Percentiles rank a stretch among this genome's conserved stretches.
phyloP scores from a whole-genome alignment of 2,113 vertebrate species.

The Laticauda colubrina region DNA sequence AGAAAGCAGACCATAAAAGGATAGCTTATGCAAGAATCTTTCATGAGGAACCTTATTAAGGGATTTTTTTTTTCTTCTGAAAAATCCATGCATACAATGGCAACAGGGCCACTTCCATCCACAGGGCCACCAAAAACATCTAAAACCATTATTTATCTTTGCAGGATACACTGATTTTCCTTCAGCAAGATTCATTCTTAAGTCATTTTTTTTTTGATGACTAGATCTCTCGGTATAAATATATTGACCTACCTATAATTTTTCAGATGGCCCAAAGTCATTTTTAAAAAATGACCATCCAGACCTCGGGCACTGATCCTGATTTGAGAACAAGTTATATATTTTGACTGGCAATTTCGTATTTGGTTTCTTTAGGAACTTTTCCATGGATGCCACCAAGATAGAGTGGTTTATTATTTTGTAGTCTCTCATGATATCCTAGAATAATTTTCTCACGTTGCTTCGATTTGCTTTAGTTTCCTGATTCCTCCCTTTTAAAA shows the following conservation, averaged over 20 bases:
- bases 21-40: neutral
- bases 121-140: neutral
- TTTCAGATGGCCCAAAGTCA: no score
- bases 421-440: no score
- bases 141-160: neutral
- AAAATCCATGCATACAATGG: neutral
- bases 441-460: no score
- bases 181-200: neutral
- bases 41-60: neutral
- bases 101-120: neutral
- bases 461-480: no score
- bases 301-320: no score
- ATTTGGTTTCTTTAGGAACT: neutral
- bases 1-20: neutral
- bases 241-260: no score
- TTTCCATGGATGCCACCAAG: neutral
- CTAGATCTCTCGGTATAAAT: neutral
- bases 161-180: neutral
- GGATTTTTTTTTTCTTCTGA: neutral
- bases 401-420: no score
- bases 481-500: no score
- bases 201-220: neutral
- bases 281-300: no score
- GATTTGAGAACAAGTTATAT: neutral
- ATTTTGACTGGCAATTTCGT: no score